Conservation (phyloP, 2,888 invertebrate genomes). For the Agrilus cyanescens region DNA sequence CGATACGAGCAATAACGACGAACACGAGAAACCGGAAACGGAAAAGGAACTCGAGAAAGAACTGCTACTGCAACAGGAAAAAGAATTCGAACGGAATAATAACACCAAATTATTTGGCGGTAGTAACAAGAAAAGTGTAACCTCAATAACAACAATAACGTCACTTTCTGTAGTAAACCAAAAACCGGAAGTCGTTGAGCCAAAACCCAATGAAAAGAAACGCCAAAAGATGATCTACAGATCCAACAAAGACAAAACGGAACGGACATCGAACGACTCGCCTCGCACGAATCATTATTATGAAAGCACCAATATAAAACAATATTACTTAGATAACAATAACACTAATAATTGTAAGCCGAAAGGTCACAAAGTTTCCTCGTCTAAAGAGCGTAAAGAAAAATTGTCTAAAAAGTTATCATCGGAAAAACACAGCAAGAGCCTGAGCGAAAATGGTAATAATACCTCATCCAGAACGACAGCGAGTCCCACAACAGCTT, state of each 20-base stretch:
- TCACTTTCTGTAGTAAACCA: no score
- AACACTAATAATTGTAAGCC: conserved; percentile 15
- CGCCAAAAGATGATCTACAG: conserved; percentile 1
- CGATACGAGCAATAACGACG: conserved; percentile 54
- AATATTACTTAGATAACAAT: no score
- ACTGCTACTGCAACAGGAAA: conserved; percentile 7
- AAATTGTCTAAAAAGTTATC: conserved; percentile 23
- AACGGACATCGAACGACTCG: no score
- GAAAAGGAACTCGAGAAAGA: conserved; percentile 12
- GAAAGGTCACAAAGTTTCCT: conserved; percentile 18
- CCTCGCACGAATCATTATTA: no score
- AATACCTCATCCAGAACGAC: conserved; percentile 8
- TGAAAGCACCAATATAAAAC: no score
- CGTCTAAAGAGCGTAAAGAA: conserved; percentile 26
- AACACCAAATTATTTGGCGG: no score
- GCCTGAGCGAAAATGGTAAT: conserved; percentile 11
- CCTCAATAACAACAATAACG: no score
- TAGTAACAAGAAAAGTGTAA: no score
- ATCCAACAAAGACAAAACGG: no score
- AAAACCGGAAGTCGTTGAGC: no score
- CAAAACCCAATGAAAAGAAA: conserved; percentile 2
- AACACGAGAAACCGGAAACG: conserved; percentile 20
- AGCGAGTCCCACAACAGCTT: conserved; percentile 23
- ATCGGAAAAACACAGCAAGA: conserved; percentile 15
- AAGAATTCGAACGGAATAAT: conserved; percentile 5